These are phyloP conservation scores for Drosophila murphyi DNA, from an alignment of 1,140 invertebrate species.

Conservation along the genomic window DNA sequence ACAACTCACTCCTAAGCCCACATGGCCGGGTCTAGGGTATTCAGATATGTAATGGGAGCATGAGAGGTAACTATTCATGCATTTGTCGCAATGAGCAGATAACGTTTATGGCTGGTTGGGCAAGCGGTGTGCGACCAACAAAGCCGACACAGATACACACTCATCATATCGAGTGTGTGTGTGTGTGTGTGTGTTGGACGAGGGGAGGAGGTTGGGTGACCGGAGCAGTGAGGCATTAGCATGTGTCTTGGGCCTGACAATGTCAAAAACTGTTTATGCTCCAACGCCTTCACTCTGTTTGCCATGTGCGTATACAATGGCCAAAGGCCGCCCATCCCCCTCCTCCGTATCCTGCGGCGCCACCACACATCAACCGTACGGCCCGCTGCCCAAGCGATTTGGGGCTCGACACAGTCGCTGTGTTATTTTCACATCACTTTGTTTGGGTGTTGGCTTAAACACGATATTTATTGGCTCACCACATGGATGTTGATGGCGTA, in stretches of 20 bases:
- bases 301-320: slow-evolving; percentile 67
- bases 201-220: neutral
- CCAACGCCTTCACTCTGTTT: slow-evolving; percentile 76
- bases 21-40: slow-evolving; percentile 26
- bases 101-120: slow-evolving; percentile 77
- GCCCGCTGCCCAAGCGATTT: slow-evolving; percentile 24
- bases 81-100: slow-evolving; percentile 71
- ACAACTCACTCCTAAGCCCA: slow-evolving; percentile 2
- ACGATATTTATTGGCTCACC: slow-evolving; percentile 80
- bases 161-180: slow-evolving; percentile 9
- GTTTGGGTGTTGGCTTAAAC: slow-evolving; percentile 77
- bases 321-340: neutral
- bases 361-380: neutral
- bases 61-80: slow-evolving; percentile 59
- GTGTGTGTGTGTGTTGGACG: neutral
- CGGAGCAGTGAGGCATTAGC: slow-evolving; percentile 61
- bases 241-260: slow-evolving; percentile 78
- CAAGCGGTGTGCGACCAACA: slow-evolving; percentile 32
- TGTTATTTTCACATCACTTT: slow-evolving; percentile 60
- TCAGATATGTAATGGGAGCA: neutral
- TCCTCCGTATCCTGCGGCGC: neutral
- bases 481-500: slow-evolving; percentile 35
- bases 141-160: slow-evolving; percentile 24
- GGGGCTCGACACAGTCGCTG: slow-evolving; percentile 4
- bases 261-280: slow-evolving; percentile 81